A percentile compares a stretch with the other conserved stretches of the same genome.
Evolutionary conservation across 1,140 invertebrate species (phyloP).

Genomic region (Hestina assimilis): DNA sequence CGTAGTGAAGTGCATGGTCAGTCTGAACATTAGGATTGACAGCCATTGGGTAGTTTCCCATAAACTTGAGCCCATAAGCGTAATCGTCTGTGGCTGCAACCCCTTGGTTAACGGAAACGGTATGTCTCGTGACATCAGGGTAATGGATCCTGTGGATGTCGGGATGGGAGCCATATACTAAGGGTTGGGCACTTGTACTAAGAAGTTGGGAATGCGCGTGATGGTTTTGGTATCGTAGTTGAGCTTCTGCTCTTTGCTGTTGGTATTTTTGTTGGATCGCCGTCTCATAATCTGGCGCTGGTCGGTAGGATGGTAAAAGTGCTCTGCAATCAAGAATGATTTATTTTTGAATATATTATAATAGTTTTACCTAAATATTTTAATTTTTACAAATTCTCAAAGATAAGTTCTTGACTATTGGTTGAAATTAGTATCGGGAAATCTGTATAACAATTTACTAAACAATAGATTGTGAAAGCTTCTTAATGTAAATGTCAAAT

Average conservation of each 20-base stretch:
- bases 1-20: slow-evolving; percentile 78
- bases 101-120: slow-evolving; percentile 55
- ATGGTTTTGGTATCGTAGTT: slow-evolving; percentile 67
- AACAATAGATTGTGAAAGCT: no score
- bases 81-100: slow-evolving; percentile 55
- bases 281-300: slow-evolving; percentile 96
- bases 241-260: slow-evolving; percentile 61
- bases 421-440: no score
- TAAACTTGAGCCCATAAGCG: slow-evolving; percentile 51
- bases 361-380: not conserved
- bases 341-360: not conserved
- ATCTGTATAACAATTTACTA: no score
- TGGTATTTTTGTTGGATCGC: slow-evolving; percentile 91
- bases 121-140: slow-evolving; percentile 82
- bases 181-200: slow-evolving; percentile 47
- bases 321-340: slow-evolving; percentile 73
- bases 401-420: no score
- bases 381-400: no score
- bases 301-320: slow-evolving; percentile 92
- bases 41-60: slow-evolving; percentile 61
- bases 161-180: slow-evolving; percentile 82
- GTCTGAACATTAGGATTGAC: slow-evolving; percentile 65
- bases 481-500: no score
- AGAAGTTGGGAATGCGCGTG: slow-evolving; percentile 53
- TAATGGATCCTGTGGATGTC: slow-evolving; percentile 81